phyloP scores from a whole-genome alignment of 2,888 invertebrate species.

The Dyspetes luteomarginatus region DNA sequence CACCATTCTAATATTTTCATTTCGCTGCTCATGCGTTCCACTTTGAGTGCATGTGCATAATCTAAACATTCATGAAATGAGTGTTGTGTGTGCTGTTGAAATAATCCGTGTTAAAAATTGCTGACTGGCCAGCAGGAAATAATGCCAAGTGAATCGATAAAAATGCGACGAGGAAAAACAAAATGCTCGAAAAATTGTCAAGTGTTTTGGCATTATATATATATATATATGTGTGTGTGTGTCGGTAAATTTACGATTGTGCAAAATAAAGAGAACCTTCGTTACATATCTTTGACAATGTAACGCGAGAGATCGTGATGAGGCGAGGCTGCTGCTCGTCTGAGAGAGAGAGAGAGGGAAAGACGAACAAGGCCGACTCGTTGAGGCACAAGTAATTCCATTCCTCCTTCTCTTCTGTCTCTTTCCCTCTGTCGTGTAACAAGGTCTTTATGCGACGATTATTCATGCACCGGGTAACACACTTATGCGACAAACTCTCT shows the following conservation, averaged over 20 bases:
- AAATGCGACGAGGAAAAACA: slow-evolving; percentile 16
- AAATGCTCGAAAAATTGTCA: slow-evolving; percentile 41
- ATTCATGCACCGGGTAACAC: slow-evolving; percentile 61
- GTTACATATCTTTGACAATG: slow-evolving; percentile 34
- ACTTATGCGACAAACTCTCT: slow-evolving; percentile 12
- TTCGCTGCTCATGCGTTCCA: neutral
- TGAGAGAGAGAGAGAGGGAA: slow-evolving; percentile 37
- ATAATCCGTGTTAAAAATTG: slow-evolving; percentile 33
- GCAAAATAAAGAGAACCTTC: slow-evolving; percentile 46
- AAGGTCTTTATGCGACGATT: slow-evolving; percentile 68
- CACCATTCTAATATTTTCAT: neutral
- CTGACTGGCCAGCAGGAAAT: neutral
- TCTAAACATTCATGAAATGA: too few species aligned
- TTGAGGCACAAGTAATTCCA: slow-evolving; percentile 61
- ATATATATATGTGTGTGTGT: neutral
- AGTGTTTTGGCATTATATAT: neutral
- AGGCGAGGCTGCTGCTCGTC: neutral
- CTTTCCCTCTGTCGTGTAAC: slow-evolving; percentile 65
- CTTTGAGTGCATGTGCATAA: too few species aligned
- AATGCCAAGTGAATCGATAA: slow-evolving; percentile 8
- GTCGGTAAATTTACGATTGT: slow-evolving; percentile 27
- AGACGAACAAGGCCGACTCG: slow-evolving; percentile 64
- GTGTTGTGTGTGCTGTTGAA: too few species aligned
- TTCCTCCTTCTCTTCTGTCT: slow-evolving; percentile 15
- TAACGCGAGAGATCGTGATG: slow-evolving; percentile 16